Evolutionary conservation across 2,797 vertebrate species (phyloP).

Genomic region (Australoheros facetus): DNA sequence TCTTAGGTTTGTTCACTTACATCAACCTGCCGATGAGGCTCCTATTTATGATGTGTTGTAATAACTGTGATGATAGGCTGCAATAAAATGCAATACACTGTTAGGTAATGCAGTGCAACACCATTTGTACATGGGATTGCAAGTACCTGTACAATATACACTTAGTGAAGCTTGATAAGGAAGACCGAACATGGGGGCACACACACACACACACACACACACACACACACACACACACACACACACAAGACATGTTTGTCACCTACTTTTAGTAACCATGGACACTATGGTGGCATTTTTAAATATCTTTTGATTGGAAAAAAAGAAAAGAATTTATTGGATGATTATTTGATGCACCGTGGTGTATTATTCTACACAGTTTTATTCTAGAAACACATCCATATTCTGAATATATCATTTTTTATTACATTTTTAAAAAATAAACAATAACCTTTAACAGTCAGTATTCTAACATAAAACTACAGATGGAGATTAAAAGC

Average conservation of each 20-base stretch:
- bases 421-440: background rate
- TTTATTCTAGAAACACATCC: background rate
- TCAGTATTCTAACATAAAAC: background rate
- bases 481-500: background rate
- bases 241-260: background rate
- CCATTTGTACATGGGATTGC: background rate
- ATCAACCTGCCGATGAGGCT: background rate
- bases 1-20: constrained; percentile 6
- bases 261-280: background rate
- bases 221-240: background rate
- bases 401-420: background rate
- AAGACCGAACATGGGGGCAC: constrained; percentile 11
- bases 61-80: constrained; percentile 9
- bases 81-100: constrained; percentile 7
- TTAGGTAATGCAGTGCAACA: background rate
- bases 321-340: background rate
- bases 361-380: background rate
- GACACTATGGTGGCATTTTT: background rate
- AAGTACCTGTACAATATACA: background rate
- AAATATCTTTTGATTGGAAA: background rate
- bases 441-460: background rate
- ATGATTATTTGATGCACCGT: background rate
- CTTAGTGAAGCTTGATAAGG: constrained; percentile 10
- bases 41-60: background rate
- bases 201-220: background rate